A percentile compares a stretch with the other conserved stretches of the same genome.
Conservation (phyloP, 1,140 invertebrate species). For the Leptoteleia sp. region DNA sequence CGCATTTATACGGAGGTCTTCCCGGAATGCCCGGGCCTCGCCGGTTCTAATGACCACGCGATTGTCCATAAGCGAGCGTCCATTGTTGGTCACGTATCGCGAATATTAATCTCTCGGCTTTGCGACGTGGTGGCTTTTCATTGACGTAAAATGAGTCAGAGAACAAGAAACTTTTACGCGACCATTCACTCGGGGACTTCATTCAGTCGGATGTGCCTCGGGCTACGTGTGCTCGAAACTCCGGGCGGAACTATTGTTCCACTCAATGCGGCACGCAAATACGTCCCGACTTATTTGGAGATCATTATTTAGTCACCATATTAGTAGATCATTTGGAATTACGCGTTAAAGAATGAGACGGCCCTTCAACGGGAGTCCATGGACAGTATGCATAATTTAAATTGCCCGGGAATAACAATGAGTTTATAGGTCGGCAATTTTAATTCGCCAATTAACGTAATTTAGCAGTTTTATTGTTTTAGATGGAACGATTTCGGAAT, state of each 20-base stretch:
- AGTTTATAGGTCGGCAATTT: no score
- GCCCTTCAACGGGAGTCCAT: slow-evolving; percentile 9
- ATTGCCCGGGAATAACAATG: no score
- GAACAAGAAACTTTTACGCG: slow-evolving; percentile 44
- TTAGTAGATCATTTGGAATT: slow-evolving; percentile 23
- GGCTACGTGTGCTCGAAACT: slow-evolving; percentile 29
- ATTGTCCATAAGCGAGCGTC: slow-evolving; percentile 39
- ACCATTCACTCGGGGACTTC: slow-evolving; percentile 64
- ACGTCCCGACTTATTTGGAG: slow-evolving; percentile 42
- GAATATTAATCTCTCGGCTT: slow-evolving; percentile 62
- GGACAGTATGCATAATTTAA: no score
- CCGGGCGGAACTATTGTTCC: slow-evolving; percentile 45
- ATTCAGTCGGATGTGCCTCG: slow-evolving; percentile 47
- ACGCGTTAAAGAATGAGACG: slow-evolving; percentile 20
- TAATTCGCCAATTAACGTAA: no score
- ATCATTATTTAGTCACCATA: slow-evolving; percentile 46
- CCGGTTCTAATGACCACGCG: slow-evolving; percentile 40
- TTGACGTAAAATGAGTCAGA: slow-evolving; percentile 67
- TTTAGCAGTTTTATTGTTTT: no score
- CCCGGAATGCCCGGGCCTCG: slow-evolving; percentile 25
- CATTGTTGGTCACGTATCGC: slow-evolving; percentile 53
- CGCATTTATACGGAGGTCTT: slow-evolving; percentile 29
- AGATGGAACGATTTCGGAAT: no score
- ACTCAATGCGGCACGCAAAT: slow-evolving; percentile 26
- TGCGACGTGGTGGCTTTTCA: slow-evolving; percentile 56